Base-by-base conservation (phyloP, 2,797 vertebrate genomes). In the Oreochromis mossambicus region DNA sequence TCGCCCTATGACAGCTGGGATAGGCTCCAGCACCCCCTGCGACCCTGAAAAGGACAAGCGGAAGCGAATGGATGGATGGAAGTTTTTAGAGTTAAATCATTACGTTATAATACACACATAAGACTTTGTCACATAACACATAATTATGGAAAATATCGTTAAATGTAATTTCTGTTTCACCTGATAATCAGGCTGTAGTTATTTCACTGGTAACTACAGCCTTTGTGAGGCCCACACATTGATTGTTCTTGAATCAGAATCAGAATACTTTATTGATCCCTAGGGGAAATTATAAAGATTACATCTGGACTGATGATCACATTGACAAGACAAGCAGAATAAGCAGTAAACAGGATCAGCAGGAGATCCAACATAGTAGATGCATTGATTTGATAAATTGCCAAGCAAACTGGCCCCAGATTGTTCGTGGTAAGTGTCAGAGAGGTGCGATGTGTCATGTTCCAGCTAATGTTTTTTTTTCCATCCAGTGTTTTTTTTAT, bases 381-480 rank as follows among this genome's bases (percentile, higher is more conserved):
- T 87, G 83, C 90, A 84, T 85, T 88, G 80, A 83, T 82, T 86
- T 38, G 43, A 85, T 84, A 3, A 55, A 82, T 29, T 78, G 68
- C 87, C 85, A 85, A 85, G 55, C 50, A 58, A 26, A 17, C 78
- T 76, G 19, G 21, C 81, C 50, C 4, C 10, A 13, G 70, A 79
- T 52, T 83, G 78, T 86, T 81, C 32, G 55, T 56, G 58, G 24
- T 79, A 76, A 81, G 29, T 70, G 13, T 66, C 29, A 17, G 15
- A 48, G 73, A 82, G 19, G 48, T 73, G 24, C 85, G 56, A 54
- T 48, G 48, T 66, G 14, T 83, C 8, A 52, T 86, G 88, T 89
- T 81, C 26, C 63, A 58, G 24, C 14, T 56, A 29, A 41, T 78
- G 38, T 3, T 83, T 81, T 5, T 82, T 82, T 79, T 82, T 80